Conservation (phyloP, 2,113 vertebrate species). For the Taurulus bubalis region DNA sequence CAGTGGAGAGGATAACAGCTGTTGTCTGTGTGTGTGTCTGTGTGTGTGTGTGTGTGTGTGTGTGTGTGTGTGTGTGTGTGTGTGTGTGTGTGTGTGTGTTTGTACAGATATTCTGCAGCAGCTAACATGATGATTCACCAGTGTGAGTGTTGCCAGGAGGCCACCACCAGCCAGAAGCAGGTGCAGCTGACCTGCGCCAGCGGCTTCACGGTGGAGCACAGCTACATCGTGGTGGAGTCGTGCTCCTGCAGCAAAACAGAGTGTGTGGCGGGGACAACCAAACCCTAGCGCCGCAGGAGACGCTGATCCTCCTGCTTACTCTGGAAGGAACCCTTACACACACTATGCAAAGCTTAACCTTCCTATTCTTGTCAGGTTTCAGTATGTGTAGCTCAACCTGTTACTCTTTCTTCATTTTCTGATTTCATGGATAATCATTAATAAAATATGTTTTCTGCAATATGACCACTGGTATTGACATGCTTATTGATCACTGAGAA, state of each 20-base stretch:
- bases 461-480: background rate
- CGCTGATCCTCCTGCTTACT: slow-evolving; percentile 13
- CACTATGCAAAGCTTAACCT: background rate
- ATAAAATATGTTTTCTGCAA: slow-evolving; percentile 60
- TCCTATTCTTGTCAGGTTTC: background rate
- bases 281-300: slow-evolving; percentile 20
- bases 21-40: slow-evolving; percentile 9
- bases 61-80: slow-evolving; percentile 16
- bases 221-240: slow-evolving; percentile 78
- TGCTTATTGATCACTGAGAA: slow-evolving; percentile 11
- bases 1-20: background rate
- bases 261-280: accelerated
- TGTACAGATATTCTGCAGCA: slow-evolving; percentile 87
- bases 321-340: background rate
- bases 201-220: slow-evolving; percentile 75
- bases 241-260: slow-evolving; percentile 80
- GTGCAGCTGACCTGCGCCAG: slow-evolving; percentile 83
- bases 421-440: slow-evolving; percentile 28
- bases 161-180: slow-evolving; percentile 62
- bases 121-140: slow-evolving; percentile 78
- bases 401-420: background rate
- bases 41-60: slow-evolving; percentile 4
- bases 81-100: slow-evolving; percentile 14
- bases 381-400: slow-evolving; percentile 3
- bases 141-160: slow-evolving; percentile 90